These are phyloP conservation scores for Hymenopus coronatus DNA, from an alignment of 2,888 invertebrate genomes.

Conservation along the genomic window DNA sequence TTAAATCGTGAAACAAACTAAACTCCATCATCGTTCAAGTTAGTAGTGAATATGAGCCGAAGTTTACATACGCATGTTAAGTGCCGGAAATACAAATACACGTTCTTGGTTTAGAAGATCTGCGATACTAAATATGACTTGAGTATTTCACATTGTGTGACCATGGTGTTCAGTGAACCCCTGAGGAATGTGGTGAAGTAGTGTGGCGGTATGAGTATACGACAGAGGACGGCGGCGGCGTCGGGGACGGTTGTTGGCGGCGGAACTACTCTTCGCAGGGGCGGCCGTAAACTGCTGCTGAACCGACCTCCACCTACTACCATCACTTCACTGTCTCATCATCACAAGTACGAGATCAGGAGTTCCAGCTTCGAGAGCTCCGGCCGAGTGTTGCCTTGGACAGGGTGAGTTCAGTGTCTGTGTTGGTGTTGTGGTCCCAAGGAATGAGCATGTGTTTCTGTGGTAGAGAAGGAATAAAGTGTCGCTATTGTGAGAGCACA, in stretches of 20 bases:
- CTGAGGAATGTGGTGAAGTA: background rate
- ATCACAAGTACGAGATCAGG: constrained; percentile 46
- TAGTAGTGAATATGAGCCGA: too few species aligned
- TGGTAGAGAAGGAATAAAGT: too few species aligned
- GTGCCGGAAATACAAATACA: too few species aligned
- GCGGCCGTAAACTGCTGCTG: constrained; percentile 21
- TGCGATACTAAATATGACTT: too few species aligned
- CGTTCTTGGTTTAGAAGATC: too few species aligned
- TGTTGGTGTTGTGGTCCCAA: background rate
- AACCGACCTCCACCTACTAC: constrained; percentile 33
- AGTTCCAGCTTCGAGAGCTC: constrained; percentile 49
- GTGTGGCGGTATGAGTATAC: constrained; percentile 25
- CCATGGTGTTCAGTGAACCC: too few species aligned
- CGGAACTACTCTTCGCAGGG: background rate
- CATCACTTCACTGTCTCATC: constrained; percentile 2
- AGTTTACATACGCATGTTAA: too few species aligned
- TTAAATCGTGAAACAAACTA: too few species aligned
- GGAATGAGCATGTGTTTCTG: background rate
- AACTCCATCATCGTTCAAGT: too few species aligned
- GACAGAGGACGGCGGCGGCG: constrained; percentile 16
- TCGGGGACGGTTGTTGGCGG: constrained; percentile 6
- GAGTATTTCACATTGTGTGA: too few species aligned
- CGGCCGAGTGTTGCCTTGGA: constrained; percentile 47
- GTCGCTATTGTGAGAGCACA: too few species aligned
- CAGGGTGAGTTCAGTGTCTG: constrained; percentile 41